phyloP scores from a whole-genome alignment of 2,888 invertebrate genomes.

The Stictocephala bisonia region DNA sequence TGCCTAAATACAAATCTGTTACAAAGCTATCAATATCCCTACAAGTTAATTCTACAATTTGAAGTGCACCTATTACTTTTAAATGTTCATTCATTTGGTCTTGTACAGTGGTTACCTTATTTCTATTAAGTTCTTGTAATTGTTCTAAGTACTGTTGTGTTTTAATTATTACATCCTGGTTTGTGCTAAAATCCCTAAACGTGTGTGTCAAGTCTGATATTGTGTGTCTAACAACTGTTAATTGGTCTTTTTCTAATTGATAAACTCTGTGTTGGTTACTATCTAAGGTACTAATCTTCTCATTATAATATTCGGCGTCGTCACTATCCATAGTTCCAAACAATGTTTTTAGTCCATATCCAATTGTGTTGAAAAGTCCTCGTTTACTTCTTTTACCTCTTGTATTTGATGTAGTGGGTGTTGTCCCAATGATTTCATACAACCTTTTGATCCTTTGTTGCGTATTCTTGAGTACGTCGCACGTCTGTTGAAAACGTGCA shows the following conservation, averaged over 20 bases:
- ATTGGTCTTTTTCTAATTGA: conserved; percentile 14
- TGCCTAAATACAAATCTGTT: background rate
- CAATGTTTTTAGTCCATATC: background rate
- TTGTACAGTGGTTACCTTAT: background rate
- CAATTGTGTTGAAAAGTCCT: conserved; percentile 7
- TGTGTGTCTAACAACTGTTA: conserved; percentile 8
- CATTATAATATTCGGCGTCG: conserved; percentile 21
- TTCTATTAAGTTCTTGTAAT: background rate
- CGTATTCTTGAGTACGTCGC: background rate
- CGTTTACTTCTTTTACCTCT: background rate
- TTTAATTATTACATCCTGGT: conserved; percentile 10
- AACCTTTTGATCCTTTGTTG: background rate
- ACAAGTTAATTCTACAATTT: conserved; percentile 22
- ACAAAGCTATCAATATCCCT: conserved; percentile 9
- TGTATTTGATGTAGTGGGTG: background rate
- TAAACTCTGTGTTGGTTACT: conserved; percentile 15
- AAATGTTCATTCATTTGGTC: conserved; percentile 11
- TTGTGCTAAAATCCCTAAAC: conserved; percentile 12
- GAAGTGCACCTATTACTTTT: conserved; percentile 1
- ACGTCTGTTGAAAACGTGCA: background rate
- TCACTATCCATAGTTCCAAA: conserved; percentile 27
- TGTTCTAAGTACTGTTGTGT: conserved; percentile 21
- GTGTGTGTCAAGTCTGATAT: background rate
- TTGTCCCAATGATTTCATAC: background rate
- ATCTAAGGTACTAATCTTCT: conserved; percentile 19